These are phyloP conservation scores for Melanophora roralis DNA, from an alignment of 2,888 invertebrate genomes.

Conservation along the genomic window DNA sequence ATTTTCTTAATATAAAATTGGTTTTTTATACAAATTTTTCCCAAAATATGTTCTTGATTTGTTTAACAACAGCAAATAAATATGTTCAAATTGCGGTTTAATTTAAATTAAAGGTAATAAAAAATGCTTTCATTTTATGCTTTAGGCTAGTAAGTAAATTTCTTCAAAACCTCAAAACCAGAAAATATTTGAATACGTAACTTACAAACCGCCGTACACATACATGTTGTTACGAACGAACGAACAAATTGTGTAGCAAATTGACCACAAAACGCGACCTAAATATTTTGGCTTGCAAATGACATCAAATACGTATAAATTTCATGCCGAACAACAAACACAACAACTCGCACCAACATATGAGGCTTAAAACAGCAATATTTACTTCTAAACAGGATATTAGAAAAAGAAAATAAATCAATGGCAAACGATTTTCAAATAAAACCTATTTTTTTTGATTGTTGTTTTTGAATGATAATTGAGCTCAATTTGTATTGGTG, in stretches of 20 bases:
- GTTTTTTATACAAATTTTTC: too few relatives aligned
- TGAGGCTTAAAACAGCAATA: background rate
- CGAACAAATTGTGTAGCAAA: slow-evolving; percentile 45
- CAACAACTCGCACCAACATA: background rate
- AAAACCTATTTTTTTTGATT: slow-evolving; percentile 39
- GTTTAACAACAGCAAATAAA: too few relatives aligned
- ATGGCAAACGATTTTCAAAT: background rate
- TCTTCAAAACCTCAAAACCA: background rate
- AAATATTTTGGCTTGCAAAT: slow-evolving; percentile 51
- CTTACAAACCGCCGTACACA: background rate
- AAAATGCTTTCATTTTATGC: background rate
- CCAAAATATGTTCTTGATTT: too few relatives aligned
- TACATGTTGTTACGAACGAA: background rate
- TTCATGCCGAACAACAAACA: background rate
- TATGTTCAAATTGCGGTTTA: too few relatives aligned
- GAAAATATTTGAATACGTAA: background rate
- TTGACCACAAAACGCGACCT: slow-evolving; percentile 61
- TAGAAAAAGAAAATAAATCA: background rate
- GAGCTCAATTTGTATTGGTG: background rate
- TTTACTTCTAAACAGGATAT: background rate
- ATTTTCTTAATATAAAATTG: too few relatives aligned
- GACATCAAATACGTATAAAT: slow-evolving; percentile 39
- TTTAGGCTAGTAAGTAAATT: slow-evolving; percentile 2
- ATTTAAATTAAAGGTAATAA: too few relatives aligned
- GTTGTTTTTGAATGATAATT: slow-evolving; percentile 47